Evolutionary conservation across 2,113 vertebrate species (phyloP).

Genomic region (Cyanoderma ruficeps): DNA sequence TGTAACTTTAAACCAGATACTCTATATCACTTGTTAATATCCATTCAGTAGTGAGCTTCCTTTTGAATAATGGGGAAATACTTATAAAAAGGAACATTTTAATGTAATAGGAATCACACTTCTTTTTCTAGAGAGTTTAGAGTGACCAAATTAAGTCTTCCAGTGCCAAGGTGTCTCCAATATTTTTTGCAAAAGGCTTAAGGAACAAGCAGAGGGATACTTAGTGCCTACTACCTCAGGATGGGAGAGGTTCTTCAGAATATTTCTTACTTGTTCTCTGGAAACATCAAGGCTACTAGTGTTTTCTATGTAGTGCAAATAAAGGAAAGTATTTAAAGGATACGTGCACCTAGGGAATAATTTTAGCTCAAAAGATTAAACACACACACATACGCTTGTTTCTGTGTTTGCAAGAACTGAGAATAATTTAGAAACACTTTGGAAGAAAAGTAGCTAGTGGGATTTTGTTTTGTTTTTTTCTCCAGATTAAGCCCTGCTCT

Average conservation of each 20-base stretch:
- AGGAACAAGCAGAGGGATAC: not conserved
- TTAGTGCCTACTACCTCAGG: not conserved
- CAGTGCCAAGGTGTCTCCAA: not conserved
- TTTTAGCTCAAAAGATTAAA: not conserved
- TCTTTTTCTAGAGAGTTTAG: not conserved
- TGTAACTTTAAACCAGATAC: not conserved
- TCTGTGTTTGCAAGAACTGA: not conserved
- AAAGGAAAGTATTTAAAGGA: not conserved
- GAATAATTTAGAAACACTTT: not conserved
- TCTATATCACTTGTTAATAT: not conserved
- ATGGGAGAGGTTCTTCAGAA: not conserved
- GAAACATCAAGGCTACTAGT: not conserved
- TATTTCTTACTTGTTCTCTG: not conserved
- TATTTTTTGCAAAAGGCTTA: not conserved
- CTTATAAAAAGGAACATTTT: not conserved
- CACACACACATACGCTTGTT: not conserved
- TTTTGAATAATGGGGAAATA: not conserved
- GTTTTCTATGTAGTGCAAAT: not conserved
- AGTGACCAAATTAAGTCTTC: not conserved
- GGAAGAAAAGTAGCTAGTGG: not conserved
- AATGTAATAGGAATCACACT: not conserved
- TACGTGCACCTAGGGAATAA: not conserved
- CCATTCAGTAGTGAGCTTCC: fast-evolving
- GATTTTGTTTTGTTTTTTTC: not conserved
- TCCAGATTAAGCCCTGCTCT: not conserved